Percentiles rank a stretch among this genome's conserved stretches.
Evolutionary conservation across 2,113 vertebrate species (phyloP).

Genomic region (Chamaea fasciata): DNA sequence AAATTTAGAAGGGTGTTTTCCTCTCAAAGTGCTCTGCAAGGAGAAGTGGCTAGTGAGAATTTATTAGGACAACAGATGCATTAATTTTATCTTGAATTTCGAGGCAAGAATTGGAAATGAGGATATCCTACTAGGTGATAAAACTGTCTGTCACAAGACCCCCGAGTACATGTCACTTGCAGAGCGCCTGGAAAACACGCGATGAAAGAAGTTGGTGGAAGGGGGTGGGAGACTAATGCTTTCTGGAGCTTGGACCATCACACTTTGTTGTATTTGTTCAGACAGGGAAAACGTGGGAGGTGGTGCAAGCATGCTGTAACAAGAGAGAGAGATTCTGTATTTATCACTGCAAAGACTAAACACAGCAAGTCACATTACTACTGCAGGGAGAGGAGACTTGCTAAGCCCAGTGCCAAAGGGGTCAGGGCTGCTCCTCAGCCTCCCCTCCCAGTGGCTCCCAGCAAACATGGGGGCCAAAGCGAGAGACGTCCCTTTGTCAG

Average conservation of each 20-base stretch:
- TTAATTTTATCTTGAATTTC: constrained; percentile 68
- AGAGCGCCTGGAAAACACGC: constrained; percentile 32
- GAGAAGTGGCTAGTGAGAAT: constrained; percentile 63
- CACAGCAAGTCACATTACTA: constrained; percentile 19
- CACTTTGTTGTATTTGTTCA: constrained; percentile 37
- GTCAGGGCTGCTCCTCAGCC: not conserved
- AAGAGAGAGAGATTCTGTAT: constrained; percentile 28
- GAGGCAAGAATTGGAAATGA: constrained; percentile 68
- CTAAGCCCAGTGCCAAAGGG: not conserved
- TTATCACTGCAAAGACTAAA: constrained; percentile 33
- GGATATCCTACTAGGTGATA: constrained; percentile 71
- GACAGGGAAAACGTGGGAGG: constrained; percentile 53
- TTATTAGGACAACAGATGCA: constrained; percentile 66
- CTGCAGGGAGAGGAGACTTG: constrained; percentile 2
- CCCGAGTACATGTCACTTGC: constrained; percentile 61
- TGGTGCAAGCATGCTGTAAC: constrained; percentile 38
- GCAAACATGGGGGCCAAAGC: not conserved
- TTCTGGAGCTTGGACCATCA: constrained; percentile 43
- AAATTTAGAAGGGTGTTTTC: constrained; percentile 59
- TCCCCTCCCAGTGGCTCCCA: not conserved
- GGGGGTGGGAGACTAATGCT: constrained; percentile 35
- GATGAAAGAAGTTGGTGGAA: constrained; percentile 50
- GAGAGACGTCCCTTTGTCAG: not conserved
- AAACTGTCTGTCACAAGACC: constrained; percentile 71
- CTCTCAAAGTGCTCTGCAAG: constrained; percentile 46